phyloP scores from a whole-genome alignment of 2,888 invertebrate species.

The Limnephilus rhombicus region DNA sequence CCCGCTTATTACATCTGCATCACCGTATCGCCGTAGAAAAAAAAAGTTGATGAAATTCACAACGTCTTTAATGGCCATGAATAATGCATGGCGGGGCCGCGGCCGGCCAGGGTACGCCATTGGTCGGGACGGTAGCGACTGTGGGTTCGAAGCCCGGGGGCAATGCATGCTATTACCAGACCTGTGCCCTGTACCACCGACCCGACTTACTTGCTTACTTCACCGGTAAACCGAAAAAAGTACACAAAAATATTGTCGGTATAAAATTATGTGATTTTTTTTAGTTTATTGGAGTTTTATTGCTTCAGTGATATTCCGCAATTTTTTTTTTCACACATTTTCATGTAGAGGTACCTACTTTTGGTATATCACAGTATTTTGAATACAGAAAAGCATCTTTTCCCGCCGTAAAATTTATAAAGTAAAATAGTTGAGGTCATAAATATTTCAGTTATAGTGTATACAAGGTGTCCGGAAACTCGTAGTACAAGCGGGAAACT shows the following conservation, averaged over 20 bases:
- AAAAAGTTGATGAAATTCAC: neutral
- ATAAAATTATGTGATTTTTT: neutral
- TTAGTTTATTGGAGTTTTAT: neutral
- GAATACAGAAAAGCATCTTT: too few relatives aligned
- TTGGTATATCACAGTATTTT: too few relatives aligned
- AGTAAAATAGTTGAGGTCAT: too few relatives aligned
- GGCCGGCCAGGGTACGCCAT: neutral
- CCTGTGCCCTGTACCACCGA: neutral
- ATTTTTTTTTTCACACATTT: neutral
- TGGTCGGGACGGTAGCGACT: conserved; percentile 21
- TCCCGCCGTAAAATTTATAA: too few relatives aligned
- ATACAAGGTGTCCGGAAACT: too few relatives aligned
- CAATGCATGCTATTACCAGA: neutral
- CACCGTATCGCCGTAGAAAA: neutral
- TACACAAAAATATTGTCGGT: neutral
- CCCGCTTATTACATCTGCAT: neutral
- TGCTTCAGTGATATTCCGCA: neutral
- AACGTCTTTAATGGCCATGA: neutral
- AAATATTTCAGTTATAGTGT: too few relatives aligned
- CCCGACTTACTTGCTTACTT: neutral
- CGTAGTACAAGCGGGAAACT: too few relatives aligned
- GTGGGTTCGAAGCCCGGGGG: conserved; percentile 22
- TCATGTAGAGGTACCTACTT: neutral
- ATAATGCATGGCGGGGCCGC: neutral
- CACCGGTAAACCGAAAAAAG: neutral